Evolutionary conservation across 2,797 vertebrate genomes (phyloP).

Genomic region (Diplodus puntazzo): DNA sequence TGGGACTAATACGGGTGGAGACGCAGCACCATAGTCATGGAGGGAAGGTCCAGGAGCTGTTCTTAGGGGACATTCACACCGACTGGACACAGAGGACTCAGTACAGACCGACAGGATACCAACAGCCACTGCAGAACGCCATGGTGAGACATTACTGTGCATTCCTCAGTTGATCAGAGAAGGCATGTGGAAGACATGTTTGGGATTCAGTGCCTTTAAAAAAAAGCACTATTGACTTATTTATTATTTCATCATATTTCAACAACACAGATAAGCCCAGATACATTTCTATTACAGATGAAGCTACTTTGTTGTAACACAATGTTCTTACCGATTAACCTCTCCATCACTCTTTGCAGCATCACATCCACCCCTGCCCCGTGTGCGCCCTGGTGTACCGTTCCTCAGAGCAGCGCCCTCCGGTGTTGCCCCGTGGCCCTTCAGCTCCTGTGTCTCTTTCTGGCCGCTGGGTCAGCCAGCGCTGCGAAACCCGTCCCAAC

Average conservation of each 20-base stretch:
- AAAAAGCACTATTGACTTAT: no score
- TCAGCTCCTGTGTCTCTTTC: conserved; percentile 79
- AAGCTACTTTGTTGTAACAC: no score
- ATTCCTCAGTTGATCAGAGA: neutral
- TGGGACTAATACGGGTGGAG: conserved; percentile 90
- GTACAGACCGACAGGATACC: conserved; percentile 91
- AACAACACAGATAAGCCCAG: no score
- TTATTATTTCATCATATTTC: no score
- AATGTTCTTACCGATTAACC: no score
- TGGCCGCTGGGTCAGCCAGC: conserved; percentile 89
- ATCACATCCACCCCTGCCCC: conserved; percentile 90
- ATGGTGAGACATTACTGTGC: conserved; percentile 85
- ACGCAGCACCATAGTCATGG: conserved; percentile 80
- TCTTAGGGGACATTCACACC: conserved; percentile 92
- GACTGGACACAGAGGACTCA: conserved; percentile 88
- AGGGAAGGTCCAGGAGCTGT: conserved; percentile 88
- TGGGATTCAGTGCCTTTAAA: neutral
- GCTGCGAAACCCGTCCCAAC: conserved; percentile 89
- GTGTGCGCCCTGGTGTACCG: conserved; percentile 87
- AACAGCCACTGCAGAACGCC: conserved; percentile 90
- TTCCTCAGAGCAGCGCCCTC: conserved; percentile 87
- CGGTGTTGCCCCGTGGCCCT: conserved; percentile 76
- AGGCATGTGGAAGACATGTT: neutral
- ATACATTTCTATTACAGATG: no score
- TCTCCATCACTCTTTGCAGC: conserved; percentile 77